phyloP scores from a whole-genome alignment of 2,797 vertebrate genomes.

The Harpagifer antarcticus region DNA sequence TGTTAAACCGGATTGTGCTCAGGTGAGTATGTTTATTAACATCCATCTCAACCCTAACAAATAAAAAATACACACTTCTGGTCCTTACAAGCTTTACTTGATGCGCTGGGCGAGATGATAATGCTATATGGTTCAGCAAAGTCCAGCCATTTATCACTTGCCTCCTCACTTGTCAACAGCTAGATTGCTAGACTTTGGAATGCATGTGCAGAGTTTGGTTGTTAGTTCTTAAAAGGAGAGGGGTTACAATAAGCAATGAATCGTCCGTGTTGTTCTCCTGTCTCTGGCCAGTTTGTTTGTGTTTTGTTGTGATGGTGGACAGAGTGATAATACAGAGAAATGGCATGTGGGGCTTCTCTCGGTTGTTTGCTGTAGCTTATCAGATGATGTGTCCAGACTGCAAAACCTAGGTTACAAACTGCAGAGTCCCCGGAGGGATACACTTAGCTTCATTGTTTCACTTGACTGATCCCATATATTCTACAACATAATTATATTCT shows the following conservation, averaged over 20 bases:
- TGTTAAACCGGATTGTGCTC: conserved; percentile 72
- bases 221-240: conserved; percentile 65
- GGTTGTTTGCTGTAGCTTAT: conserved; percentile 41
- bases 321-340: conserved; percentile 48
- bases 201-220: conserved; percentile 57
- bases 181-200: conserved; percentile 53
- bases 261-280: conserved; percentile 26
- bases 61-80: conserved; percentile 16
- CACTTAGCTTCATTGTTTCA: conserved; percentile 23
- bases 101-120: conserved; percentile 30
- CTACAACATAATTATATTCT: neutral
- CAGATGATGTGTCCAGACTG: conserved; percentile 34
- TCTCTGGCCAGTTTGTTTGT: conserved; percentile 33
- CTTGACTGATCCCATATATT: neutral
- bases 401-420: conserved; percentile 8
- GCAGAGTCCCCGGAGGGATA: neutral
- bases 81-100: conserved; percentile 24
- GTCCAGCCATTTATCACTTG: conserved; percentile 71
- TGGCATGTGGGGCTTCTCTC: conserved; percentile 4
- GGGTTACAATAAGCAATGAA: conserved; percentile 45
- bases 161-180: conserved; percentile 52
- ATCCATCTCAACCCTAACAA: conserved; percentile 38
- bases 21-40: conserved; percentile 77
- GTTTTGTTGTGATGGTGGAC: conserved; percentile 37
- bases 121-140: conserved; percentile 40